These are phyloP conservation scores for Pyrrhosoma nymphula DNA, from an alignment of 2,888 invertebrate genomes.

Conservation along the genomic window DNA sequence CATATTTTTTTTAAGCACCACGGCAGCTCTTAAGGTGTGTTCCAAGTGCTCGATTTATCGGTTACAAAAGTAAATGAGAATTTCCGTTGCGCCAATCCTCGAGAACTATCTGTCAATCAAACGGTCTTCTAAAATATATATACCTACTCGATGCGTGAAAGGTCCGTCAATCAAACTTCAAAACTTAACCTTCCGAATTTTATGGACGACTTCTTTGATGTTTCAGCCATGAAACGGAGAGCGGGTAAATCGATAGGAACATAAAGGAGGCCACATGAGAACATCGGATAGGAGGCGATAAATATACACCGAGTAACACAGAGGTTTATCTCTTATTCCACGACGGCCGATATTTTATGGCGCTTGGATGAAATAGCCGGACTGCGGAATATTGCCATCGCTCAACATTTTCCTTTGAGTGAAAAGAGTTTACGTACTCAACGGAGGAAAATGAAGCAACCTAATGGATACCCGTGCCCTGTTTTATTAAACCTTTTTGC, in stretches of 20 bases:
- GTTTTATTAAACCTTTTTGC: too few species aligned
- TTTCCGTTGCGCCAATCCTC: background rate
- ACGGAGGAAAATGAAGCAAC: background rate
- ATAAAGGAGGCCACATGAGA: background rate
- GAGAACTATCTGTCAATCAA: background rate
- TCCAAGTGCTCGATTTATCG: background rate
- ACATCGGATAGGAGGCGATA: slow-evolving; percentile 3
- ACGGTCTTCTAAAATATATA: background rate
- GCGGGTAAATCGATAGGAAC: background rate
- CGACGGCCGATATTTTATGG: background rate
- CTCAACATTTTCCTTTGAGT: background rate
- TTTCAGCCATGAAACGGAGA: background rate
- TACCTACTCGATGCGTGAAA: background rate
- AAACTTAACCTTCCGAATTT: slow-evolving; percentile 10
- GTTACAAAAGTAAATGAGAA: background rate
- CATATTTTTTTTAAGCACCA: too few species aligned
- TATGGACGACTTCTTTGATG: background rate
- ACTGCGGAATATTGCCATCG: background rate
- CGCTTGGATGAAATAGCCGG: background rate
- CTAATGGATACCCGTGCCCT: background rate
- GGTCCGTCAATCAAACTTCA: slow-evolving; percentile 3
- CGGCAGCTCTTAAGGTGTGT: too few species aligned
- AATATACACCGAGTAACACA: background rate
- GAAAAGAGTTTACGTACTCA: background rate
- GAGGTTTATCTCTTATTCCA: slow-evolving; percentile 14